These are phyloP conservation scores for Gallinago nigripennis DNA, from an alignment of 2,797 vertebrate species.

Conservation along the genomic window DNA sequence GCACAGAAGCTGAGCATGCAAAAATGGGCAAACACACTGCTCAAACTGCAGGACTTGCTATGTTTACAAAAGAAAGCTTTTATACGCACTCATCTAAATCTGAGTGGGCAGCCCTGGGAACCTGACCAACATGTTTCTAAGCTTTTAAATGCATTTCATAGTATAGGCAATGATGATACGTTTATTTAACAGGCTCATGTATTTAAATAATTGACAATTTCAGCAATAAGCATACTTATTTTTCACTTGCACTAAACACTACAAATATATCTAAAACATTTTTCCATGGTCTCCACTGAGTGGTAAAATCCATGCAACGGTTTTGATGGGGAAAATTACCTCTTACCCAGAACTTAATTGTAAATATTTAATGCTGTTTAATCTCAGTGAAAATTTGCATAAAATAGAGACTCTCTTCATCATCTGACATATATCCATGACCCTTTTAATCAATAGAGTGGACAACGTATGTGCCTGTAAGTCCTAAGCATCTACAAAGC, in stretches of 20 bases:
- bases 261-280: not conserved
- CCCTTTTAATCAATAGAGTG: not conserved
- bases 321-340: not conserved
- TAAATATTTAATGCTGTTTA: not conserved
- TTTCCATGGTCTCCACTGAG: not conserved
- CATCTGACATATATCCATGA: not conserved
- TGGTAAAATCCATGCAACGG: not conserved
- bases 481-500: not conserved
- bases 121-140: constrained; percentile 51
- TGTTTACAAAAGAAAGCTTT: constrained; percentile 55
- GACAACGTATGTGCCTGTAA: not conserved
- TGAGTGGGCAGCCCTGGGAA: constrained; percentile 68
- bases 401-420: not conserved
- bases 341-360: not conserved
- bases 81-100: constrained; percentile 21
- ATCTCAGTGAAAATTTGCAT: not conserved
- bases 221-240: not conserved
- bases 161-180: constrained; percentile 2
- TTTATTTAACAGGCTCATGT: not conserved
- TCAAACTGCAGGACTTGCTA: constrained; percentile 38
- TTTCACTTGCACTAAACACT: not conserved
- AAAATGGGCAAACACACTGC: constrained; percentile 62
- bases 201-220: constrained; percentile 18
- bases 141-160: constrained; percentile 29
- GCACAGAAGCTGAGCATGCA: constrained; percentile 7